Conservation (phyloP, 2,888 invertebrate species). For the Timema podura region DNA sequence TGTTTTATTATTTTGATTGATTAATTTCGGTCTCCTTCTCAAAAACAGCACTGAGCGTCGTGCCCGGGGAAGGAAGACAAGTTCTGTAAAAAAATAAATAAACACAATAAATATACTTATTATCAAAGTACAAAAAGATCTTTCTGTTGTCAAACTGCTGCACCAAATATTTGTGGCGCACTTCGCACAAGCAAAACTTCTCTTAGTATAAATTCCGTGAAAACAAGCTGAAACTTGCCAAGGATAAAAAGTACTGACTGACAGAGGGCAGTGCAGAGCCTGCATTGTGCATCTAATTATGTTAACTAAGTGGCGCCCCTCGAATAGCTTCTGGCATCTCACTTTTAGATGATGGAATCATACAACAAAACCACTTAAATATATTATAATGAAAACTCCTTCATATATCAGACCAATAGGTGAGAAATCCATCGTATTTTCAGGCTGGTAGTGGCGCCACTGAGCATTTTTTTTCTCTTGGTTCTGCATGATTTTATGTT, state of each 20-base stretch:
- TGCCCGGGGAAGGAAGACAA: conserved; percentile 46
- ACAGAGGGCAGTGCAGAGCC: conserved; percentile 29
- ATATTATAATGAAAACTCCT: too few species aligned
- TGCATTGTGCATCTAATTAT: conserved; percentile 34
- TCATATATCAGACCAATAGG: too few species aligned
- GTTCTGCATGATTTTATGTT: too few species aligned
- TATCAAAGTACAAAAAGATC: conserved; percentile 23
- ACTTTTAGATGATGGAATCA: too few species aligned
- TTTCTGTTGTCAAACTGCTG: conserved; percentile 29
- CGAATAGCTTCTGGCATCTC: conserved; percentile 11
- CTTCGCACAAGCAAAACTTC: conserved; percentile 27
- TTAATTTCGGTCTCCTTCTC: conserved; percentile 38
- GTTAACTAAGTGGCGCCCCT: conserved; percentile 22
- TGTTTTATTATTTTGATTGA: conserved; percentile 28
- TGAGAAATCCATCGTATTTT: too few species aligned
- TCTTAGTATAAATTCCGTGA: conserved; percentile 28
- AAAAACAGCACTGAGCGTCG: conserved; percentile 48
- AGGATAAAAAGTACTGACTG: conserved; percentile 25
- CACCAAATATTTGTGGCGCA: conserved; percentile 31
- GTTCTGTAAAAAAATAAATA: conserved; percentile 23
- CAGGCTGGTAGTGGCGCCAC: conserved; percentile 20
- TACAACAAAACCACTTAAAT: too few species aligned
- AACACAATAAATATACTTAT: too few species aligned
- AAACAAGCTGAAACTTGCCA: conserved; percentile 34
- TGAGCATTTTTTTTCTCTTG: conserved; percentile 16